phyloP scores from a whole-genome alignment of 2,113 vertebrate species.

The Siphamia tubifer region DNA sequence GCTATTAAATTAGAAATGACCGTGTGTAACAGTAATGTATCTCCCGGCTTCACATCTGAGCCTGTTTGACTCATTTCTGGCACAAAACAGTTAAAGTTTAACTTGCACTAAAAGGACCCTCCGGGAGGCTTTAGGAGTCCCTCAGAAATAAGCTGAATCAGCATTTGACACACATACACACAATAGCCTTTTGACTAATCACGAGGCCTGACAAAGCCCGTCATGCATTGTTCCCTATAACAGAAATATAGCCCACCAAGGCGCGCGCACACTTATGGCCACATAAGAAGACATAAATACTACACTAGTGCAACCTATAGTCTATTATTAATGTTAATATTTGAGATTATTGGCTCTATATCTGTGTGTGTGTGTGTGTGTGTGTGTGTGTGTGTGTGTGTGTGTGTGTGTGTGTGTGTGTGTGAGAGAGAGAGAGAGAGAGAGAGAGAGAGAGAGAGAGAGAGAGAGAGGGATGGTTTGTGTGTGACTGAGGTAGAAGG shows the following conservation, averaged over 20 bases:
- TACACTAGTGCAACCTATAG: neutral
- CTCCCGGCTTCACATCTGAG: conserved; percentile 65
- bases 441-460: neutral
- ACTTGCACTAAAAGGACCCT: conserved; percentile 86
- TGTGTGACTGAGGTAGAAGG: too few species aligned
- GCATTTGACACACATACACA: conserved; percentile 74
- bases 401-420: neutral
- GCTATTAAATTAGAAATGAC: conserved; percentile 17
- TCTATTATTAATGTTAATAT: conserved; percentile 3
- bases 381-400: too few species aligned
- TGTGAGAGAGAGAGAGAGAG: neutral
- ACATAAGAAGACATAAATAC: neutral
- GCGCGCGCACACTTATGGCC: conserved; percentile 13
- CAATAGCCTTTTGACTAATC: conserved; percentile 79
- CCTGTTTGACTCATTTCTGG: conserved; percentile 55
- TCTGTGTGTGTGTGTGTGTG: too few species aligned
- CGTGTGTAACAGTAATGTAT: conserved; percentile 4
- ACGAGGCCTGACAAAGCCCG: conserved; percentile 65
- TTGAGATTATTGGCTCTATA: too few species aligned
- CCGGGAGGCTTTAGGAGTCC: conserved; percentile 79
- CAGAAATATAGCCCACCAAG: conserved; percentile 49
- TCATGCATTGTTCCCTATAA: conserved; percentile 62
- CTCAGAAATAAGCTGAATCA: conserved; percentile 83
- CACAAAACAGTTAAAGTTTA: conserved; percentile 95
- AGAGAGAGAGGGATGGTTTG: neutral